Conservation (phyloP, 1,140 invertebrate genomes). For the Zaprionus inermis region DNA sequence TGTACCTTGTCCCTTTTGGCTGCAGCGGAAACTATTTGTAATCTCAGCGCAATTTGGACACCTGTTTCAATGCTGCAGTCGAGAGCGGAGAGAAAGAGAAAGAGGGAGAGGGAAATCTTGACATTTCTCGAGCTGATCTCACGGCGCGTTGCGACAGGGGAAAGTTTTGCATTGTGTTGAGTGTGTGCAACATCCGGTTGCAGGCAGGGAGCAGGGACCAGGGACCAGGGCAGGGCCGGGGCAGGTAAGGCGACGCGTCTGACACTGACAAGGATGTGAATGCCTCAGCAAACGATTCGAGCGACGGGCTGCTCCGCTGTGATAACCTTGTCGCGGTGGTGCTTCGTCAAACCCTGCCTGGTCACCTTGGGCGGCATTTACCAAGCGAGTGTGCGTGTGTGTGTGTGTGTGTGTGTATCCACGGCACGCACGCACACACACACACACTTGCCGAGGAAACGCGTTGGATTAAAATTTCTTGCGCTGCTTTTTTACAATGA, state of each 20-base stretch:
- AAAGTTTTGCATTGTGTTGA: constrained; percentile 50
- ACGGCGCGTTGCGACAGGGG: constrained; percentile 11
- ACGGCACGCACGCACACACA: constrained; percentile 50
- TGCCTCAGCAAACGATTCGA: background rate
- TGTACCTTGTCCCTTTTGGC: background rate
- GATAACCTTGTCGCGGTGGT: constrained; percentile 58
- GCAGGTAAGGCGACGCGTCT: constrained; percentile 18
- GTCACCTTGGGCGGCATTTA: constrained; percentile 78
- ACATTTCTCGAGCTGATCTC: constrained; percentile 50
- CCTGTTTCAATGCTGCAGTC: constrained; percentile 75
- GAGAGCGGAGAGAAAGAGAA: background rate
- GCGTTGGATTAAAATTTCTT: constrained; percentile 79
- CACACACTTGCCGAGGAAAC: constrained; percentile 45
- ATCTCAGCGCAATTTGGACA: constrained; percentile 58
- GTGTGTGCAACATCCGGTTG: constrained; percentile 65
- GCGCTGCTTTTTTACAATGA: constrained; percentile 53
- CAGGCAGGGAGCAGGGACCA: constrained; percentile 31
- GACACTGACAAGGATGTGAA: constrained; percentile 26
- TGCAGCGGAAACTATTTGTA: constrained; percentile 51
- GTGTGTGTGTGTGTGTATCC: constrained; percentile 63
- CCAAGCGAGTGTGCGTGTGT: constrained; percentile 29
- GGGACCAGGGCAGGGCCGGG: background rate
- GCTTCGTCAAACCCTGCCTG: constrained; percentile 68
- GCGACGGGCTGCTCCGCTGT: constrained; percentile 28
- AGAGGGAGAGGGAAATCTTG: constrained; percentile 25